These are phyloP conservation scores for Drosophila siamana DNA, from an alignment of 2,888 invertebrate species.

Conservation along the genomic window DNA sequence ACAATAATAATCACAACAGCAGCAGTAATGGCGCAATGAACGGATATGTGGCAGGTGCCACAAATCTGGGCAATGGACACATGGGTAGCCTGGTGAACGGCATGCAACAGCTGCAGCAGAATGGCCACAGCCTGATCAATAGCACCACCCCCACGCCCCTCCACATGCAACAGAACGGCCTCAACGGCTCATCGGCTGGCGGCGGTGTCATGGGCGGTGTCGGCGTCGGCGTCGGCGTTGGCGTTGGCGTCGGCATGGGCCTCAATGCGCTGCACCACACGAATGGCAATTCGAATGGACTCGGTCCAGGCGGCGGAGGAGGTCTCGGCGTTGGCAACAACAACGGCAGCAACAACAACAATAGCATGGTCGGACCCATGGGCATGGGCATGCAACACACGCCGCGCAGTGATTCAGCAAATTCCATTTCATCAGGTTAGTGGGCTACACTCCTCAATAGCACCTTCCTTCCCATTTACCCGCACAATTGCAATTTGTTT, in stretches of 20 bases:
- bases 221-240: too few species aligned
- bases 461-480: not conserved
- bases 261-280: conserved; percentile 60
- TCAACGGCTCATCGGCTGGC: not conserved
- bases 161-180: conserved; percentile 66
- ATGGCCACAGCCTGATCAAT: conserved; percentile 69
- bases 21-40: conserved; percentile 42
- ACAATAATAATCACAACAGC: too few species aligned
- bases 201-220: conserved; percentile 19
- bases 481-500: not conserved
- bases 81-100: conserved; percentile 59
- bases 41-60: conserved; percentile 61
- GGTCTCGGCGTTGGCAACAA: conserved; percentile 9
- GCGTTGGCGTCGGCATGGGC: conserved; percentile 31
- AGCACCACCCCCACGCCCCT: conserved; percentile 58
- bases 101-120: conserved; percentile 65
- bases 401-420: conserved; percentile 85
- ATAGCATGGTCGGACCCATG: conserved; percentile 48
- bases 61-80: conserved; percentile 66
- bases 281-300: conserved; percentile 68
- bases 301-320: conserved; percentile 25
- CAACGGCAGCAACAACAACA: conserved; percentile 7
- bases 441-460: conserved; percentile 30
- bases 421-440: conserved; percentile 86
- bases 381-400: conserved; percentile 82